A percentile compares a stretch with the other conserved stretches of the same genome.
phyloP scores from a whole-genome alignment of 2,888 invertebrate genomes.

The Protophormia terraenovae region DNA sequence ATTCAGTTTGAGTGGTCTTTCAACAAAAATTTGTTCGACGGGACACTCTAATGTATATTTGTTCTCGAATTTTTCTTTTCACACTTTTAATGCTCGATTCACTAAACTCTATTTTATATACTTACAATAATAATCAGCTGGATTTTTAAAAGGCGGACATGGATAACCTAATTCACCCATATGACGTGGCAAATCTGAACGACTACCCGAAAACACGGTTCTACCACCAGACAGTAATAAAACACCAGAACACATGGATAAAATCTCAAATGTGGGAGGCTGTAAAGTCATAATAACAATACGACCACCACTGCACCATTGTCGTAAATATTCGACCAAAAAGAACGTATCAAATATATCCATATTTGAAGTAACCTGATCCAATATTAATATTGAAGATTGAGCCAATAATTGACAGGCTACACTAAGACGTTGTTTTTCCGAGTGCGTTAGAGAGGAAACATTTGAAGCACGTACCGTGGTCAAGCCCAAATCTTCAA shows the following conservation, averaged over 20 bases:
- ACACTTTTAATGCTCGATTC: too few relatives aligned
- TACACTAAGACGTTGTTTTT: conserved; percentile 92
- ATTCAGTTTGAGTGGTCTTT: too few relatives aligned
- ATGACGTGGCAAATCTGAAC: conserved; percentile 95
- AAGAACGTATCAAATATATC: conserved; percentile 98
- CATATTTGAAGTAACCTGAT: conserved; percentile 87
- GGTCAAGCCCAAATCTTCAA: conserved; percentile 95
- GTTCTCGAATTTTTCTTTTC: too few relatives aligned
- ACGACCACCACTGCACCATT: conserved; percentile 89
- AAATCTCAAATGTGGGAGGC: conserved; percentile 97
- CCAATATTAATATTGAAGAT: conserved; percentile 92
- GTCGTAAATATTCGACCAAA: conserved; percentile 94
- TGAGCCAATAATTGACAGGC: conserved; percentile 94
- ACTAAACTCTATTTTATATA: not conserved
- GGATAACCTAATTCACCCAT: conserved; percentile 95
- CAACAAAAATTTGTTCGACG: too few relatives aligned
- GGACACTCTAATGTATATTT: too few relatives aligned
- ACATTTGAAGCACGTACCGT: conserved; percentile 94
- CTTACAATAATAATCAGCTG: conserved; percentile 96
- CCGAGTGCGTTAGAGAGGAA: conserved; percentile 92
- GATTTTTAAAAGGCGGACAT: conserved; percentile 97
- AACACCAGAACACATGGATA: conserved; percentile 90
- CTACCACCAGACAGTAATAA: conserved; percentile 94
- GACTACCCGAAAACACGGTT: conserved; percentile 94
- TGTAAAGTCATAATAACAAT: conserved; percentile 95